Base-by-base conservation (phyloP, 2,113 vertebrate genomes). In the Etheostoma spectabile region DNA sequence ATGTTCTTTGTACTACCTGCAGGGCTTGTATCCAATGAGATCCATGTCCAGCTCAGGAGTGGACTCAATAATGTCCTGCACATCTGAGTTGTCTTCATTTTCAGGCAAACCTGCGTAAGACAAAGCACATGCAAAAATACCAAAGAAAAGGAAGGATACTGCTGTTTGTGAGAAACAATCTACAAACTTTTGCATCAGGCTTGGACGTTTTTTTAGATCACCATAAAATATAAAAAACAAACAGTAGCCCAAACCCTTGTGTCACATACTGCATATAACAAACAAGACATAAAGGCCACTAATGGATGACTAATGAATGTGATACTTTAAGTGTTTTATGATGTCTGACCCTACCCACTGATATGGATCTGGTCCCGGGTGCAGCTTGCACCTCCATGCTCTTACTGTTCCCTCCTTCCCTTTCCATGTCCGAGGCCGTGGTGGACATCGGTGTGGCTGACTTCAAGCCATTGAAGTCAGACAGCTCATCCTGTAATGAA, bases 31-130 rank as follows among this genome's bases (percentile, higher is more conserved):
- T 72, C 96, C 97, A 84, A 96, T 97, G 76, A 97, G 95, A 85
- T 98, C 97, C 98, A 99, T 98, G 94, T 98, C 97, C 94, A 99
- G 55, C 91, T 99, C 98, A 18, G 98, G 98, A 19, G 98, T 99
- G 72, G 98, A 99, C 68, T 99, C 97, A 22, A 99, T 99, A 88
- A 99, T 99, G 81, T 97, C 97, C 87, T 99, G 97, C 85, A 99
- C 96, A 84, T 99, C 98, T 27, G 98, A 96, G 91, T 96, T 98
- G 81, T 98, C 96, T 72, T 98, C 97, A 78, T 97, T 97, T 93
- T 98, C 97, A 92, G 93, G 95, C 89, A 95, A 93, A 89, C 96
- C 98, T 99, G 72, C 52, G 63, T 1, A n/a, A 60, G 6, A 30
- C 67, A 86, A 2, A 76, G 67, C 55, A 56, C 6, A 35, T 1